phyloP scores from a whole-genome alignment of 2,888 invertebrate genomes.

The Cinara cedri region DNA sequence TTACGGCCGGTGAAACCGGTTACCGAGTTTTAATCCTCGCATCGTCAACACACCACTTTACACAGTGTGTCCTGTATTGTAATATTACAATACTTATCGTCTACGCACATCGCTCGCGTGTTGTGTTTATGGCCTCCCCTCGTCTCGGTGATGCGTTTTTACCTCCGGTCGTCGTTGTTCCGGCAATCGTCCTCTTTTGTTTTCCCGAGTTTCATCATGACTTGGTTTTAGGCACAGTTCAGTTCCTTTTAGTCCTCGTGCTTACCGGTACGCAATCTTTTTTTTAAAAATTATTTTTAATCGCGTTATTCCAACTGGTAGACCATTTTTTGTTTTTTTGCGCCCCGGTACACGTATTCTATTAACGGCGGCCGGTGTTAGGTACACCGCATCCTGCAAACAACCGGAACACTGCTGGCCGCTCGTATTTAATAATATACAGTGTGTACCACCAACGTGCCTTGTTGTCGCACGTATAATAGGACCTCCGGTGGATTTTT shows the following conservation, averaged over 20 bases:
- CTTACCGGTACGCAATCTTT: neutral
- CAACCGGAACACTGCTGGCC: neutral
- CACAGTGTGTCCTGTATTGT: neutral
- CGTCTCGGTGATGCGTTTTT: no score
- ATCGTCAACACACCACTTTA: no score
- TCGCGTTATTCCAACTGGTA: constrained; percentile 16
- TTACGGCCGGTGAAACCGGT: constrained; percentile 25
- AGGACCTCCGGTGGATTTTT: constrained; percentile 3
- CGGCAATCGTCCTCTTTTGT: neutral
- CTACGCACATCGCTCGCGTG: no score
- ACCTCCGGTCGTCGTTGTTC: neutral
- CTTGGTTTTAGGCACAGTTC: no score
- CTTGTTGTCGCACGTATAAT: neutral
- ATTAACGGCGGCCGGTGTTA: neutral
- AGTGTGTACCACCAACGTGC: no score
- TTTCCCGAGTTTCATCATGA: no score
- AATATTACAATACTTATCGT: neutral
- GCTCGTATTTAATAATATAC: no score
- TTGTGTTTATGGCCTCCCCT: neutral
- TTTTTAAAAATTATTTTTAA: neutral
- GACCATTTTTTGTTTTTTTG: neutral
- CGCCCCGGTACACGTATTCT: neutral
- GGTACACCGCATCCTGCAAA: neutral
- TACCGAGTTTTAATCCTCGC: neutral
- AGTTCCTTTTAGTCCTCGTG: neutral